Conservation (phyloP, 2,888 invertebrate genomes). For the Cosmia pyralina region DNA sequence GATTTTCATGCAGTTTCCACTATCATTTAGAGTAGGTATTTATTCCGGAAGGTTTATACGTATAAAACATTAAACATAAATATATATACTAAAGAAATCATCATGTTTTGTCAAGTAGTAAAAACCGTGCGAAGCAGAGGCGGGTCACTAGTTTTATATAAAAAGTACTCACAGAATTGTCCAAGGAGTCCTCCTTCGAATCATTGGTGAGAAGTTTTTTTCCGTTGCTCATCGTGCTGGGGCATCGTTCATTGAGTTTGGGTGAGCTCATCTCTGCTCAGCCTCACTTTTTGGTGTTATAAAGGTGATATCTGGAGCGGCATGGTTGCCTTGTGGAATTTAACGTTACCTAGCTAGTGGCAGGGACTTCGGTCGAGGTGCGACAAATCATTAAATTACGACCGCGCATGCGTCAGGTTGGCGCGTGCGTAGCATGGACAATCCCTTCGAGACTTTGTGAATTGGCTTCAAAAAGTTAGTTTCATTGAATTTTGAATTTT, state of each 20-base stretch:
- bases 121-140: too few relatives aligned
- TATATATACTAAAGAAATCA: too few relatives aligned
- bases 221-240: constrained; percentile 82
- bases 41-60: too few relatives aligned
- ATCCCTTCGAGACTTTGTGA: constrained; percentile 20
- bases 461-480: constrained; percentile 22
- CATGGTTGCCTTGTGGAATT: constrained; percentile 32
- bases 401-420: constrained; percentile 71
- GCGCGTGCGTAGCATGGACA: constrained; percentile 67
- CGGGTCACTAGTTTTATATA: background rate
- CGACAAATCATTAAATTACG: constrained; percentile 76
- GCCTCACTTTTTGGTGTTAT: constrained; percentile 47
- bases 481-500: constrained; percentile 6
- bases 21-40: too few relatives aligned
- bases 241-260: constrained; percentile 83
- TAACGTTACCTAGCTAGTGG: constrained; percentile 44
- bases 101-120: too few relatives aligned
- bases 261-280: constrained; percentile 83
- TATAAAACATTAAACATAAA: too few relatives aligned
- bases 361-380: constrained; percentile 48
- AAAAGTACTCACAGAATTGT: constrained; percentile 84
- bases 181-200: constrained; percentile 84
- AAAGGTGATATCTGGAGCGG: constrained; percentile 30
- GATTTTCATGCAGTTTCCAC: too few relatives aligned
- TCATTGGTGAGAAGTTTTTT: constrained; percentile 82